Evolutionary conservation across 1,140 invertebrate species (phyloP).

Genomic region (Habropoda laboriosa): DNA sequence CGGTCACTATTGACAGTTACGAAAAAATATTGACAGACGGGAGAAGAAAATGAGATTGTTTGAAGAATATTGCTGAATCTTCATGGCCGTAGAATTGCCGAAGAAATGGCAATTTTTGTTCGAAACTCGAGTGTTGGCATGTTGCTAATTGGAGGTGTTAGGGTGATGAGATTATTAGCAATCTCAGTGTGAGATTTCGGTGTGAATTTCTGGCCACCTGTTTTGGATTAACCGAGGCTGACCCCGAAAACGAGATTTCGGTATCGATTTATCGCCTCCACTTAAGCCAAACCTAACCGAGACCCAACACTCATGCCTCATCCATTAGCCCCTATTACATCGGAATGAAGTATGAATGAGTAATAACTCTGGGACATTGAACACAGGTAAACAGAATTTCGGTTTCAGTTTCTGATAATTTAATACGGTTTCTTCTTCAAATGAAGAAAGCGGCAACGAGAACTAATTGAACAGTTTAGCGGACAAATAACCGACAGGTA

Average conservation of each 20-base stretch:
- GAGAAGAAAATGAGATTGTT: no score
- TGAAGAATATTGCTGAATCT: no score
- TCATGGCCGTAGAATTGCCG: no score
- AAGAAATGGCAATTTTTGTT: no score
- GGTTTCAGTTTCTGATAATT: neutral
- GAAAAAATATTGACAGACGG: no score
- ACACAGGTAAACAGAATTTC: neutral
- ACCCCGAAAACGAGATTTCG: neutral
- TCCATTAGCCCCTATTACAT: neutral
- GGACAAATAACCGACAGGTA: no score
- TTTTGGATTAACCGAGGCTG: constrained; percentile 11
- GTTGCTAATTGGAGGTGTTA: neutral
- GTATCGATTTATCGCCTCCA: constrained; percentile 7
- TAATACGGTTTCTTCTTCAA: no score
- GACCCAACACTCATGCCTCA: neutral
- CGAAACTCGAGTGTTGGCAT: no score
- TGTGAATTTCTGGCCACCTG: neutral
- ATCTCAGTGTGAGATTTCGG: neutral
- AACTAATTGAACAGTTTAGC: no score
- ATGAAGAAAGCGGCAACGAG: no score
- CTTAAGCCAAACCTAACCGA: neutral
- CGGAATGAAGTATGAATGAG: neutral
- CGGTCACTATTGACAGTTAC: no score
- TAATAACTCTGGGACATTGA: neutral
- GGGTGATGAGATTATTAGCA: neutral